Conservation (phyloP, 2,888 invertebrate genomes). For the Tetragonisca angustula region DNA sequence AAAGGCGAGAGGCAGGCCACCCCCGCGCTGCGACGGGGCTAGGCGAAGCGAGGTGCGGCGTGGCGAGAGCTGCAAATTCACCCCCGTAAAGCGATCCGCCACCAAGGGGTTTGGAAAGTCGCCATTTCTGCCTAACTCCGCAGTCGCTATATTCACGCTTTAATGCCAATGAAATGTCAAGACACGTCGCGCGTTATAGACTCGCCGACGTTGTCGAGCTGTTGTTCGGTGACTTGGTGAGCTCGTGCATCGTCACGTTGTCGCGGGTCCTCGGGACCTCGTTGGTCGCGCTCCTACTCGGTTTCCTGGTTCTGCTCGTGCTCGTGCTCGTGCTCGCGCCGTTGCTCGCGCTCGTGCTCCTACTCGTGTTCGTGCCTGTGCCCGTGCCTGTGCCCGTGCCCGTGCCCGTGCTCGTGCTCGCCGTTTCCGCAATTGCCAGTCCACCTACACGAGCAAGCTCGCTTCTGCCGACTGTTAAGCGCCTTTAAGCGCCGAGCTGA, state of each 20-base stretch:
- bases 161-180: constrained; percentile 81
- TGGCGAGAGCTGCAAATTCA: constrained; percentile 64
- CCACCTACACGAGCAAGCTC: constrained; percentile 18
- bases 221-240: constrained; percentile 59
- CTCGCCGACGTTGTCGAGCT: constrained; percentile 67
- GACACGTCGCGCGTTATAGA: constrained; percentile 75
- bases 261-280: constrained; percentile 56
- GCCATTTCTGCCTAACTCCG: constrained; percentile 81
- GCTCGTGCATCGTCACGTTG: constrained; percentile 54
- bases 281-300: constrained; percentile 43
- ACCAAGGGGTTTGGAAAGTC: constrained; percentile 77
- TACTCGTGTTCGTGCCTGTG: constrained; percentile 37
- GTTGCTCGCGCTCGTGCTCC: constrained; percentile 34
- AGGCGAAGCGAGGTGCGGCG: constrained; percentile 59
- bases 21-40: constrained; percentile 59
- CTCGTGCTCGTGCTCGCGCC: constrained; percentile 35
- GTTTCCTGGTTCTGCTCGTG: constrained; percentile 41
- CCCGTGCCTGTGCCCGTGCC: constrained; percentile 24
- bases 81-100: constrained; percentile 71
- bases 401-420: constrained; percentile 18
- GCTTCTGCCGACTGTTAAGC: constrained; percentile 9
- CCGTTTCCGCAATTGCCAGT: constrained; percentile 12
- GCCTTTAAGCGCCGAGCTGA: constrained; percentile 17
- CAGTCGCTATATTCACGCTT: constrained; percentile 74
- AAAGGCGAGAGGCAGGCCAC: constrained; percentile 50